Evolutionary conservation across 2,113 vertebrate genomes (phyloP), one percentile per base, ranked within the genome.

Genomic region (Rutilus rutilus): DNA sequence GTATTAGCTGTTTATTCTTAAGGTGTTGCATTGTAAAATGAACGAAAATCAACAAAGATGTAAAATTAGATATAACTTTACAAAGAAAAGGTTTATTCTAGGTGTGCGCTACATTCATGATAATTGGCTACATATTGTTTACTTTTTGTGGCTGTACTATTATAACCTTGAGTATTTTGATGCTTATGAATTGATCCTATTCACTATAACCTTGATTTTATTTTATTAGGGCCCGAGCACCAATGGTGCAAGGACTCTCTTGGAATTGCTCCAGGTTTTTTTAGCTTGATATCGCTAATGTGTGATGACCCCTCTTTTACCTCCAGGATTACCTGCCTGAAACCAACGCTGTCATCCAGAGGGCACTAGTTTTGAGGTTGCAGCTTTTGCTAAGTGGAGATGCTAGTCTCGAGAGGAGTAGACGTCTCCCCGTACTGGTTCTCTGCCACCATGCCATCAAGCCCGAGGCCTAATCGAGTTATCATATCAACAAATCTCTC

Each of bases 391-490:
- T n/a, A 93, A 94, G 94, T 95, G 94, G 88, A 92, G 95, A 94
- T 90, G 89, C 77, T 27, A 85, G 89, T 91, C 95, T 95, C 96
- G 95, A 67, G 86, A 96, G 94, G 95, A 96, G 96, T 96, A 95
- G 96, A 52, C 39, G 91, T 93, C 93, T 94, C 95, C 94, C 90
- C 87, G 83, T 69, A 91, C 92, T 78, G 89, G 92, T 94, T 87
- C 87, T 64, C 73, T 93, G 92, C 94, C 92, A 92, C 95, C 88
- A 42, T 89, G 93, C 95, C 95, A 92, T 95, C 94, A 89, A 93
- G 95, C 92, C 94, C 91, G 67, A 62, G 94, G 92, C 94, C 94
- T 97, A 97, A 98, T 97, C 97, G 95, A 97, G 96, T 94, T 97
- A 97, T 97, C 96, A 95, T 97, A 95, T 96, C 96, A 96, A 95